phyloP scores from a whole-genome alignment of 2,888 invertebrate species.

The Achlya flavicornis region DNA sequence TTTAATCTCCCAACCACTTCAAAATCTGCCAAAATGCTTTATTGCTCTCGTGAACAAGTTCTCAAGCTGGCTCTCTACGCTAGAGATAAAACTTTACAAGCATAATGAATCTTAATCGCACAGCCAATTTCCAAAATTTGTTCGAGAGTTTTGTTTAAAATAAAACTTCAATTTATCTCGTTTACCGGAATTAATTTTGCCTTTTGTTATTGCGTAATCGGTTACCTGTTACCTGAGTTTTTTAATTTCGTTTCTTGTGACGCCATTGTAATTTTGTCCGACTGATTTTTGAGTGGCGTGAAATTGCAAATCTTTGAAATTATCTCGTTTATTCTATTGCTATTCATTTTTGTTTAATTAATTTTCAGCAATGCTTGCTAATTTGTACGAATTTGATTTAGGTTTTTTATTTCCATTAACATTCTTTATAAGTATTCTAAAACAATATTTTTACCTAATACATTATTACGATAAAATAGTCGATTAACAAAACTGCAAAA shows the following conservation, averaged over 20 bases:
- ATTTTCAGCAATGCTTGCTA: neutral
- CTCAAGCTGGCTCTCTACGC: conserved; percentile 59
- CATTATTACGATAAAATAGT: no score
- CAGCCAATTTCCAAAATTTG: conserved; percentile 76
- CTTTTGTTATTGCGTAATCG: conserved; percentile 72
- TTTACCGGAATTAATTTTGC: conserved; percentile 70
- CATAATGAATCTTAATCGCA: conserved; percentile 82
- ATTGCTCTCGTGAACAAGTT: conserved; percentile 75
- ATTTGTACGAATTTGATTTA: neutral
- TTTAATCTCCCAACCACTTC: conserved; percentile 77
- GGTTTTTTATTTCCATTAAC: neutral
- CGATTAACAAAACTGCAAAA: no score
- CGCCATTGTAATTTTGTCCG: conserved; percentile 33
- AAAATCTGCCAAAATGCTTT: conserved; percentile 82
- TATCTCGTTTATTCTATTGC: neutral
- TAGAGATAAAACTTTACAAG: conserved; percentile 80
- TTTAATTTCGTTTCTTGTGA: conserved; percentile 56
- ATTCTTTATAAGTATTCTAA: no score
- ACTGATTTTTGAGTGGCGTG: conserved; percentile 30
- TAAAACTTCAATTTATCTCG: conserved; percentile 74
- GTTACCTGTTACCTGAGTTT: conserved; percentile 65
- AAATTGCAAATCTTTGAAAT: conserved; percentile 12
- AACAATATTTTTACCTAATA: no score
- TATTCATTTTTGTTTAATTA: neutral
- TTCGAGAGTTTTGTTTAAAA: conserved; percentile 76